A percentile compares a stretch with the other conserved stretches of the same genome.
These are phyloP conservation scores for Mamestra configurata DNA, from an alignment of 1,140 invertebrate genomes.

Conservation along the genomic window DNA sequence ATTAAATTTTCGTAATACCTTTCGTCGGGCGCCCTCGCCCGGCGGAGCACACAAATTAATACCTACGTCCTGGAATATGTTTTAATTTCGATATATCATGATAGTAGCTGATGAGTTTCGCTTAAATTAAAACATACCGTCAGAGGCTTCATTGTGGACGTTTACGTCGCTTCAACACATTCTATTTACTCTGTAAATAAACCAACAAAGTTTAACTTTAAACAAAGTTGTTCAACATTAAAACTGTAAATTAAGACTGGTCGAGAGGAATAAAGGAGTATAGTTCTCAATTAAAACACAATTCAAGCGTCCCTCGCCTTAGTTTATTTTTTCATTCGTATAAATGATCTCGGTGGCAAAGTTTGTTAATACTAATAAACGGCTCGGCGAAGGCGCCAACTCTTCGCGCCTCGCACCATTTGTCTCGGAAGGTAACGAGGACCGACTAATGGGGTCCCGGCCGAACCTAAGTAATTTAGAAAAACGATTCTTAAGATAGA, in stretches of 20 bases:
- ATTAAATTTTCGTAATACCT: constrained; percentile 82
- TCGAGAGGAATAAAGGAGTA: constrained; percentile 28
- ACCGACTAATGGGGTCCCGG: constrained; percentile 62
- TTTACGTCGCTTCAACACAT: constrained; percentile 6
- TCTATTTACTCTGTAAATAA: constrained; percentile 27
- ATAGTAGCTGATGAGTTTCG: constrained; percentile 56
- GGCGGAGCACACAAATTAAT: constrained; percentile 72
- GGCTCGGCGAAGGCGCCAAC: constrained; percentile 60
- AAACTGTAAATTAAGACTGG: constrained; percentile 42
- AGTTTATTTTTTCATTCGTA: constrained; percentile 66
- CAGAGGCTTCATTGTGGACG: constrained; percentile 19
- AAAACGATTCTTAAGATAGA: constrained; percentile 65
- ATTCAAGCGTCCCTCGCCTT: constrained; percentile 39
- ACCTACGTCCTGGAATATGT: constrained; percentile 63
- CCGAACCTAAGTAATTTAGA: constrained; percentile 66
- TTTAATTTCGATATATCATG: constrained; percentile 65
- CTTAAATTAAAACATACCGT: constrained; percentile 52
- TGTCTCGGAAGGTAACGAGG: constrained; percentile 66
- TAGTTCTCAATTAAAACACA: constrained; percentile 58
- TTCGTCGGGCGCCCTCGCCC: constrained; percentile 65
- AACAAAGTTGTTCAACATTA: constrained; percentile 17
- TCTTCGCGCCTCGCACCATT: constrained; percentile 64
- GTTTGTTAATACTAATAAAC: constrained; percentile 71
- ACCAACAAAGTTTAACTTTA: constrained; percentile 32
- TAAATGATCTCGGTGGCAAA: constrained; percentile 67